Conservation (phyloP, 2,797 vertebrate species). For the Protonibea diacanthus region DNA sequence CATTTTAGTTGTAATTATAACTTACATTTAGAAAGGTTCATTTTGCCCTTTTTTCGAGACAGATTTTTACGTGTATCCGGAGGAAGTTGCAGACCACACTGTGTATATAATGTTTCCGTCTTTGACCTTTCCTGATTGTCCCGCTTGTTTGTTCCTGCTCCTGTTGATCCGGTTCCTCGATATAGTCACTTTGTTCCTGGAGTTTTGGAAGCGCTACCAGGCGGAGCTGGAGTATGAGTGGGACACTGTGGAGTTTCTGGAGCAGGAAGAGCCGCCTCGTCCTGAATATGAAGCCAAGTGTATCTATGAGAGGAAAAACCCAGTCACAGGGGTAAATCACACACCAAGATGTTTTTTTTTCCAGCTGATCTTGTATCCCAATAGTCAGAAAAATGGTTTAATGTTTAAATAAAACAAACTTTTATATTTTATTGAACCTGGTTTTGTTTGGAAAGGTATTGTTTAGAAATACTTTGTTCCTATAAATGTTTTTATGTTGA, state of each 20-base stretch:
- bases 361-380: background rate
- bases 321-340: conserved; percentile 89
- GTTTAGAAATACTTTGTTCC: background rate
- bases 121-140: background rate
- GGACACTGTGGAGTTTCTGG: conserved; percentile 94
- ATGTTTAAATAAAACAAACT: background rate
- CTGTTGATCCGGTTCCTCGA: conserved; percentile 24
- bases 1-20: background rate
- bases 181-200: conserved; percentile 93
- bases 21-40: background rate
- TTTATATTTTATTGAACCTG: background rate
- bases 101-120: background rate
- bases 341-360: background rate
- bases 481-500: background rate
- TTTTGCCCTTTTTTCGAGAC: background rate
- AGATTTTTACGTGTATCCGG: background rate
- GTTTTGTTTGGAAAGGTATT: too few relatives aligned
- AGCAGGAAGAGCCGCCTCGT: conserved; percentile 91
- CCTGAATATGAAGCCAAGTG: conserved; percentile 94
- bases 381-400: background rate
- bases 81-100: background rate
- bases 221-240: conserved; percentile 93
- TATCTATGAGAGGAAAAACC: conserved; percentile 87
- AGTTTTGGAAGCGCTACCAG: conserved; percentile 96
- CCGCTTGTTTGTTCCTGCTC: conserved; percentile 17